Evolutionary conservation across 2,888 invertebrate species (phyloP), one percentile per base, ranked within the genome.

Genomic region (Nomada lathburiana): DNA sequence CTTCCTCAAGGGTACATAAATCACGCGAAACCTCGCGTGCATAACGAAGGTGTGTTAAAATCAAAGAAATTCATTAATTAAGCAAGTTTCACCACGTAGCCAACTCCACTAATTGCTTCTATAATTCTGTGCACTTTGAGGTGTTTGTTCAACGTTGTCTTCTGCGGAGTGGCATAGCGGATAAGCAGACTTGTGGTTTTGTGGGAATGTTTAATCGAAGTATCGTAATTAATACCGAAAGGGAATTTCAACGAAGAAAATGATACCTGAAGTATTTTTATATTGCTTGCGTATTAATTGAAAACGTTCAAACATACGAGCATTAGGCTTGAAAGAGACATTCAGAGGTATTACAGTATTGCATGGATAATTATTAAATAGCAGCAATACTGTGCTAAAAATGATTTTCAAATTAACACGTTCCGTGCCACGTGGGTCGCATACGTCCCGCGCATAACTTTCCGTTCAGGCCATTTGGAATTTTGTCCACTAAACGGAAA

Each of bases 161-260:
- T 63, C 59, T 18, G 18, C 16, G 42, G 20, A 50, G 13, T 20
- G 62, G 36, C 36, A 63, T 80, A 80, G 75, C 67, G 13, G 71
- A 52, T 73, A 76, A 76, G 9, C 53, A 44, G 36, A 63, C 23
- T 53, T 76, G 67, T 59, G 81, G 72, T 76, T 76, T 81, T 76
- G 72, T 59, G 71, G 76, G 18, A 68, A 55, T 59, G 26, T 76
- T 76, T 80, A 26, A 76, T 72, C 67, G 42, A 68, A 67, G 53
- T 18, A 53, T 59, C 62, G 76, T 68, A 81, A 82, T 81, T 71
- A 71, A 75, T 75, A 81, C 42, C n/a, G 53, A 52, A 44, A 59
- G 44, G 16, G 18, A 18, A 53, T 68, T 79, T 79, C 52, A 36
- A 64, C 53, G 62, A 73, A 36, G 64, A 20, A 18, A 13, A 80